These are phyloP conservation scores for Amphiprion clarkii DNA, from an alignment of 2,797 vertebrate species.

Conservation along the genomic window DNA sequence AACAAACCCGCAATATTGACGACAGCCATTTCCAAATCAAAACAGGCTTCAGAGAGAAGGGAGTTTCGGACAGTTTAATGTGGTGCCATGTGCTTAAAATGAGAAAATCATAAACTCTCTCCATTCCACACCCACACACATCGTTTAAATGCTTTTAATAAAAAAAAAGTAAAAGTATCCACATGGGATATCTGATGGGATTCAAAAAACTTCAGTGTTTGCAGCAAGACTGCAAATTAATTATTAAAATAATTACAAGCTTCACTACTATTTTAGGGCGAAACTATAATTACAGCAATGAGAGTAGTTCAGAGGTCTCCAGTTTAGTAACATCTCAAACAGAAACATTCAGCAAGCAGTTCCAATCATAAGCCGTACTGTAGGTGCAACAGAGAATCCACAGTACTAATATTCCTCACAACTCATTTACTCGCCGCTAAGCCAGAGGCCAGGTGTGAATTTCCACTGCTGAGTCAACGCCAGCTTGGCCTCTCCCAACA, in stretches of 20 bases:
- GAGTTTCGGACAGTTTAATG: conserved; percentile 29
- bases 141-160: conserved; percentile 42
- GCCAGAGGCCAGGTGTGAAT: conserved; percentile 75
- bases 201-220: conserved; percentile 8
- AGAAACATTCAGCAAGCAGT: conserved; percentile 27
- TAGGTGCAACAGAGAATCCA: conserved; percentile 59
- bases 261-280: conserved; percentile 20
- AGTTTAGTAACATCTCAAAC: conserved; percentile 20
- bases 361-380: conserved; percentile 36
- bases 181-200: conserved; percentile 17
- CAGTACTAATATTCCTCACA: conserved; percentile 60
- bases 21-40: conserved; percentile 26
- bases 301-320: conserved; percentile 21
- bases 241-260: conserved; percentile 1
- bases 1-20: conserved; percentile 38
- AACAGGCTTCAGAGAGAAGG: conserved; percentile 20
- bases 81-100: conserved; percentile 41
- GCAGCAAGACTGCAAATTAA: background rate
- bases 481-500: conserved; percentile 42
- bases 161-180: conserved; percentile 38
- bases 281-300: conserved; percentile 10
- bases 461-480: conserved; percentile 69
- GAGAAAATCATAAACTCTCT: conserved; percentile 47
- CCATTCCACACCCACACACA: conserved; percentile 49
- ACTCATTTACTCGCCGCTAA: conserved; percentile 50